These are phyloP conservation scores for Chalcis sispes DNA, from an alignment of 2,888 invertebrate species.

Conservation along the genomic window DNA sequence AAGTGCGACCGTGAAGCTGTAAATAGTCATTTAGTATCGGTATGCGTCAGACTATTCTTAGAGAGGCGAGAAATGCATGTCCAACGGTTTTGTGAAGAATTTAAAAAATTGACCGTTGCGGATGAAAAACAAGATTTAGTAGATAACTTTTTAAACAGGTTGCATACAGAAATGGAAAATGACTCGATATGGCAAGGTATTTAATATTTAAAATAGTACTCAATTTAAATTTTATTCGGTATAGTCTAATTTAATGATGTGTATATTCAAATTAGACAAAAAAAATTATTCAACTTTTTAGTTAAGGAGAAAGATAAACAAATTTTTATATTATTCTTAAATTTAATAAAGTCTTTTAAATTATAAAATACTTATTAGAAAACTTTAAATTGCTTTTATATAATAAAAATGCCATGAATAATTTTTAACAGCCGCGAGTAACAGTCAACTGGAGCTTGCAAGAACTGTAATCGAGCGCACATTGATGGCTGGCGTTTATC, in stretches of 20 bases:
- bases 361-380: too few relatives aligned
- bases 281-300: too few relatives aligned
- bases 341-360: too few relatives aligned
- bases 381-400: too few relatives aligned
- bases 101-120: slow-evolving; percentile 86
- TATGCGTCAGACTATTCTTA: slow-evolving; percentile 88
- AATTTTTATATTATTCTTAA: not conserved
- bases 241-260: too few relatives aligned
- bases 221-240: too few relatives aligned
- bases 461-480: slow-evolving; percentile 91
- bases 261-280: too few relatives aligned
- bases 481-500: slow-evolving; percentile 94
- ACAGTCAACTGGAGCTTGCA: slow-evolving; percentile 85
- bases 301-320: too few relatives aligned
- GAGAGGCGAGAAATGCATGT: slow-evolving; percentile 86
- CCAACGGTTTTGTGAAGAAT: slow-evolving; percentile 87
- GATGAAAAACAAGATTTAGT: slow-evolving; percentile 95
- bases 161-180: slow-evolving; percentile 83
- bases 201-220: not conserved
- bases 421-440: slow-evolving; percentile 81
- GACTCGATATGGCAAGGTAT: slow-evolving; percentile 85
- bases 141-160: slow-evolving; percentile 86
- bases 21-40: slow-evolving; percentile 84
- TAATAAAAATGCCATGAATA: too few relatives aligned
- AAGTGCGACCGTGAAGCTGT: slow-evolving; percentile 85